Conservation (phyloP, 2,888 invertebrate genomes). For the Drosophila koepferae region DNA sequence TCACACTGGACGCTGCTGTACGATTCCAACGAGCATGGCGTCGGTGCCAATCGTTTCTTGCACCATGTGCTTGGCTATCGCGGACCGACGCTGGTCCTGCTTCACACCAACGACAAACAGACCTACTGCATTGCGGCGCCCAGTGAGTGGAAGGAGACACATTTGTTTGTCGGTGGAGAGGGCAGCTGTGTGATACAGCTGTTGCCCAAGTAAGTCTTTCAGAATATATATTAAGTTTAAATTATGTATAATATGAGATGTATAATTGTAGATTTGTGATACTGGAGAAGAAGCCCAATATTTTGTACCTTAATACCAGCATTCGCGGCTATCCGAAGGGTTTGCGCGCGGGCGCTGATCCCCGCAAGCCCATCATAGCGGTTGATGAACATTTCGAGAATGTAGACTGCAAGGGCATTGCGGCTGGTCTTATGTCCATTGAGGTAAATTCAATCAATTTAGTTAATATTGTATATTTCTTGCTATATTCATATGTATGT, state of each 20-base stretch:
- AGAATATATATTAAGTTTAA: neutral
- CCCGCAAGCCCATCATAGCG: slow-evolving; percentile 90
- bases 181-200: slow-evolving; percentile 92
- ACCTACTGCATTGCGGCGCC: slow-evolving; percentile 92
- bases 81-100: slow-evolving; percentile 88
- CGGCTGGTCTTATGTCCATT: slow-evolving; percentile 88
- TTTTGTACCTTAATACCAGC: slow-evolving; percentile 93
- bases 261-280: slow-evolving; percentile 86
- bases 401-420: slow-evolving; percentile 89
- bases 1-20: slow-evolving; percentile 95
- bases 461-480: slow-evolving; percentile 49
- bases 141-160: slow-evolving; percentile 94
- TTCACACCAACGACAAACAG: slow-evolving; percentile 87
- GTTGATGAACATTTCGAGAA: slow-evolving; percentile 91
- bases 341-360: slow-evolving; percentile 92
- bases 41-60: slow-evolving; percentile 94
- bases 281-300: slow-evolving; percentile 89
- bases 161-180: slow-evolving; percentile 93
- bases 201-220: slow-evolving; percentile 88
- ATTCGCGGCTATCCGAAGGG: slow-evolving; percentile 95
- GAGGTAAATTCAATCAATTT: slow-evolving; percentile 86
- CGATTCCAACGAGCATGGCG: slow-evolving; percentile 93
- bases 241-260: slow-evolving; percentile 1
- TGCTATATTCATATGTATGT: slow-evolving; percentile 58
- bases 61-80: slow-evolving; percentile 91